A percentile compares a stretch with the other conserved stretches of the same genome.
Conservation (phyloP, 2,888 invertebrate genomes). For the Dryomyza anilis region DNA sequence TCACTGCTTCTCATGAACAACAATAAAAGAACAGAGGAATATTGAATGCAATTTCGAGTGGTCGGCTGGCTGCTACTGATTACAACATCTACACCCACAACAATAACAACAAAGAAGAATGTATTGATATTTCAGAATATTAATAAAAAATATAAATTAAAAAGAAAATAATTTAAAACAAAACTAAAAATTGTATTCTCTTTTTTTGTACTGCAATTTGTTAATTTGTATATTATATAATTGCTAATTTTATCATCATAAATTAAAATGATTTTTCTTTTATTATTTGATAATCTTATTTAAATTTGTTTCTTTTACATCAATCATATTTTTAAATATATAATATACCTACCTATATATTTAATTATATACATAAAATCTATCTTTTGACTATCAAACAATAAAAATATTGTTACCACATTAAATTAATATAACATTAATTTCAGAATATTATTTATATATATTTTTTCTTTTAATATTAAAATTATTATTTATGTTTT, state of each 20-base stretch:
- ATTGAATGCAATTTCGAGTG: background rate
- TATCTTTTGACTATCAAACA: too few species aligned
- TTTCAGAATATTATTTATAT: too few species aligned
- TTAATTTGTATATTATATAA: conserved; percentile 15
- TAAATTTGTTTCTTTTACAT: background rate
- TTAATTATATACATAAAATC: too few species aligned
- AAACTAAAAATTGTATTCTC: conserved; percentile 46
- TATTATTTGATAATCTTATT: background rate
- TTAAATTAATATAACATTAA: too few species aligned
- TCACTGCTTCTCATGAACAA: too few species aligned
- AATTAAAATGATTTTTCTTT: background rate
- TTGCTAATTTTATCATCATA: background rate
- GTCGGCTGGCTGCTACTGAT: background rate
- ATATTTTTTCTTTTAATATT: too few species aligned
- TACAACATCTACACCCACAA: background rate
- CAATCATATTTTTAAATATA: too few species aligned
- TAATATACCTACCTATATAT: too few species aligned
- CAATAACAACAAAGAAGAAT: conserved; percentile 48
- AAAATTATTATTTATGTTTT: too few species aligned
- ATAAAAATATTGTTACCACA: too few species aligned
- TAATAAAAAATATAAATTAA: conserved; percentile 59
- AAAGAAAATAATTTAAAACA: conserved; percentile 43
- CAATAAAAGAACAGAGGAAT: background rate
- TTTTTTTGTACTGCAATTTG: conserved; percentile 45
- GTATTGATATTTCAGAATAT: conserved; percentile 60